phyloP scores from a whole-genome alignment of 2,113 vertebrate genomes.

The Emydura subglobosa region DNA sequence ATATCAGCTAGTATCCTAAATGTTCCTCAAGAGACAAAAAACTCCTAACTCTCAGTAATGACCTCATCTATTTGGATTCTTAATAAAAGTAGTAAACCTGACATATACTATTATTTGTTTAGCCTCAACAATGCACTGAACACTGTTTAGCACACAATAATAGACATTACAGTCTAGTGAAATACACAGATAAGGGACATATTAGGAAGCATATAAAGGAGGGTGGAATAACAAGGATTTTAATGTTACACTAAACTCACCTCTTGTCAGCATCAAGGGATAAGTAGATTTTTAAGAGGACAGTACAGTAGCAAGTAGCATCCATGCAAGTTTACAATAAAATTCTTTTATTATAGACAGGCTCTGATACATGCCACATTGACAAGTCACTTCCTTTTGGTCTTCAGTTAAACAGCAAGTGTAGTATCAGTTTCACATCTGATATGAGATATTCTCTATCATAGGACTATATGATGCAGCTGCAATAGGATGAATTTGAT shows the following conservation, averaged over 20 bases:
- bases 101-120: not conserved
- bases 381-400: not conserved
- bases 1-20: not conserved
- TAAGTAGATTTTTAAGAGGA: not conserved
- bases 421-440: not conserved
- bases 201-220: not conserved
- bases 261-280: not conserved
- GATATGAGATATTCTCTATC: not conserved
- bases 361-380: not conserved
- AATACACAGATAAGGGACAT: not conserved
- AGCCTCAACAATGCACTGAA: not conserved
- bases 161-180: not conserved
- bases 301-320: not conserved
- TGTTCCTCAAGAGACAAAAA: not conserved
- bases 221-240: not conserved
- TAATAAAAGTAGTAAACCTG: not conserved
- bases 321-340: not conserved
- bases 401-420: not conserved
- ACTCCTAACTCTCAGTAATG: not conserved
- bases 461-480: not conserved
- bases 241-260: not conserved
- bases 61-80: not conserved
- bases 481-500: not conserved
- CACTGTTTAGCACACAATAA: not conserved
- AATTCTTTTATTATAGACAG: not conserved